Base-by-base conservation (phyloP, 2,888 invertebrate genomes). In the Diachrysia chrysitis region DNA sequence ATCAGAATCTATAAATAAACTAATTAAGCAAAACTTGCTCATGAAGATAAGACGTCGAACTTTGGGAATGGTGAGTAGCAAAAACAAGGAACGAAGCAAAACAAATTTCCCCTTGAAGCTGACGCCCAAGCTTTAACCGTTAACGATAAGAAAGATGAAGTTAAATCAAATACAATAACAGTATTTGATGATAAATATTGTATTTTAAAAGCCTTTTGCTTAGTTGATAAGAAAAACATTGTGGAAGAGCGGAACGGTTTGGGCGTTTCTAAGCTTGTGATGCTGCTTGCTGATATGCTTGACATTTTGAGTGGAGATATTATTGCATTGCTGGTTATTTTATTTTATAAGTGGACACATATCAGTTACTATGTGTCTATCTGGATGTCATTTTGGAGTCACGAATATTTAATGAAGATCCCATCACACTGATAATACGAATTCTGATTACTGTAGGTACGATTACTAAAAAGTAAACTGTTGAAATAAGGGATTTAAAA, bases 1-100 rank as follows among this genome's bases (percentile, higher is more conserved):
- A 77, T 81, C 78, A 62, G 59, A 73, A 82, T 79, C 73, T 77
- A 79, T 82, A 81, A 82, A 82, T 81, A 79, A 81, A 81, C 77
- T 73, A 81, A 81, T 82, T 82, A 81, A 81, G 65, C 42, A 73
- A 60, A 81, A 81, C 71, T 82, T 82, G 68, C 74, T 63, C 62
- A 64, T 37, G 59, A 5, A 81, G 79, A 79, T 79, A 82, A 73
- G 72, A 21, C 68, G 66, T 59, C 81, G 59, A 81, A 81, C 63
- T 81, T 79, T 63, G 71, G 54, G 48, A 64, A 78, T 66, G 72
- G 75, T 42, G 63, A 51, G 46, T 67, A 69, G 77, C 71, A 82
- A 82, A 81, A 81, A 81, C 81, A 64, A 56, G 73, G 66, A 66
- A 54, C 54, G 58, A 25, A 56, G 71, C 58, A 69, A 79, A 81